Evolutionary conservation across 2,797 vertebrate species (phyloP).

Genomic region (Chiroxiphia lanceolata): DNA sequence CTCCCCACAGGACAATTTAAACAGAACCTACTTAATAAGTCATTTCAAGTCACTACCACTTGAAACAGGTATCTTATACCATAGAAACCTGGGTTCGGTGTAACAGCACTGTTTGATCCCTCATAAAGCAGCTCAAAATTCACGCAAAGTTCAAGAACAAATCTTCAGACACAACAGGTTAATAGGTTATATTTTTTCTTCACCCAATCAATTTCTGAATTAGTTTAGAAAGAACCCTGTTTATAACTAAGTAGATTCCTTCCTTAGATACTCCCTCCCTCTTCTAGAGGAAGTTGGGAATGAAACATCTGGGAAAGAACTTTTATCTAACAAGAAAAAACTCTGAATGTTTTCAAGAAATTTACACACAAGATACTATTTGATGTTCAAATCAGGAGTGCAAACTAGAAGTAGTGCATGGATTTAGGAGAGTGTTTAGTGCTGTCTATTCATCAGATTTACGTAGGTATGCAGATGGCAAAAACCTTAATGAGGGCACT

Average conservation of each 20-base stretch:
- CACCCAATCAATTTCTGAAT: neutral
- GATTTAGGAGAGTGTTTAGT: neutral
- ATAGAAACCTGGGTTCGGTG: neutral
- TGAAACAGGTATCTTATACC: neutral
- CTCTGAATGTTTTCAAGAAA: neutral
- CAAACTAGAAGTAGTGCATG: neutral
- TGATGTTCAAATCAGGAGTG: neutral
- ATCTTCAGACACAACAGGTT: neutral
- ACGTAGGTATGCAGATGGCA: constrained; percentile 44
- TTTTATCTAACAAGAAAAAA: neutral
- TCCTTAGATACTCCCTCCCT: neutral
- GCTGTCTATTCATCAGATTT: constrained; percentile 5
- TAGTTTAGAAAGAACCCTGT: neutral
- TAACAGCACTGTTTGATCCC: neutral
- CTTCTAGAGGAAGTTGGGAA: neutral
- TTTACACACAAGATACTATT: neutral
- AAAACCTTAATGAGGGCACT: constrained; percentile 23
- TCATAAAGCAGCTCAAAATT: neutral
- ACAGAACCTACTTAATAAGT: neutral
- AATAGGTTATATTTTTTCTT: neutral
- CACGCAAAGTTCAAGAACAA: neutral
- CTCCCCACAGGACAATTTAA: neutral
- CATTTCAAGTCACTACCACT: neutral
- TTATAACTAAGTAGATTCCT: neutral
- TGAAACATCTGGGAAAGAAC: neutral